Conservation (phyloP, 2,113 vertebrate species). For the Myocastor coypus region DNA sequence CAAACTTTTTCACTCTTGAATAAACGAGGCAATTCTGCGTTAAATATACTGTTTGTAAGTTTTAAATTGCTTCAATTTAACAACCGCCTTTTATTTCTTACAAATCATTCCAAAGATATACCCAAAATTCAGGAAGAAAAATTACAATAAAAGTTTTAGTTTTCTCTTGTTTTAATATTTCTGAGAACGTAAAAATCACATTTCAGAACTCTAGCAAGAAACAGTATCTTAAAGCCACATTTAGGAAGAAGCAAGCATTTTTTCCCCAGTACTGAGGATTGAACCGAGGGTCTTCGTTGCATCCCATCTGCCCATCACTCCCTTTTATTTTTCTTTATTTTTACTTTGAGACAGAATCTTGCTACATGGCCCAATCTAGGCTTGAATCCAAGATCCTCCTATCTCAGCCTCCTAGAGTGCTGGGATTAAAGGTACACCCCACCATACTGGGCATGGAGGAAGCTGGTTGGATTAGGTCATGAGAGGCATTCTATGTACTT, state of each 20-base stretch:
- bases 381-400: background rate
- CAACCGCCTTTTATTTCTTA: background rate
- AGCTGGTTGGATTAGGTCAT: background rate
- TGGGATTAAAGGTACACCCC: background rate
- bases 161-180: slow-evolving; percentile 57
- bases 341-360: background rate
- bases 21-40: background rate
- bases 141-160: slow-evolving; percentile 56
- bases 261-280: background rate
- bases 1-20: background rate
- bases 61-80: slow-evolving; percentile 22
- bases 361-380: background rate
- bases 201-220: slow-evolving; percentile 44
- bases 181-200: slow-evolving; percentile 39
- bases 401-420: background rate
- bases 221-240: slow-evolving; percentile 32
- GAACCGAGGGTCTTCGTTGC: background rate
- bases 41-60: slow-evolving; percentile 1
- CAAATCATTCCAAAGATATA: slow-evolving; percentile 51
- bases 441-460: background rate
- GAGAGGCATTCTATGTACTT: background rate
- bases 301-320: background rate
- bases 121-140: slow-evolving; percentile 66
- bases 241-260: background rate
- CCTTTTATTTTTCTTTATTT: background rate